A percentile compares a stretch with the other conserved stretches of the same genome.
Conservation (phyloP, 1,140 invertebrate genomes). For the Saccostrea cuccullata region DNA sequence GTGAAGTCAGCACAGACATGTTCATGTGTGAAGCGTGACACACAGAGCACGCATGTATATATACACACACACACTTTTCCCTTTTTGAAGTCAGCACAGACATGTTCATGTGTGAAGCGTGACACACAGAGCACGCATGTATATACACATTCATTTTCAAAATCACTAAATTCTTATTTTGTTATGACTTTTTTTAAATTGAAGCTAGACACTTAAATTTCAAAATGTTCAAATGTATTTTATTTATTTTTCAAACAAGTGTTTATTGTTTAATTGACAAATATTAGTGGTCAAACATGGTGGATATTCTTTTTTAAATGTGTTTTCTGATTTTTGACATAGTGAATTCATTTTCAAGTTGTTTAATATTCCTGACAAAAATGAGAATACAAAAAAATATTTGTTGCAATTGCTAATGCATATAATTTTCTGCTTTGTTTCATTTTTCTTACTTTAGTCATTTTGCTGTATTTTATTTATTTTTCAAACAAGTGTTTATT, state of each 20-base stretch:
- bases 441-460: neutral
- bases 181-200: neutral
- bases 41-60: conserved; percentile 8
- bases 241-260: no score
- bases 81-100: conserved; percentile 35
- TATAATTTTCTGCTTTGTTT: no score
- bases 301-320: no score
- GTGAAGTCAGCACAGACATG: no score
- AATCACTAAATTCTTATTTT: neutral
- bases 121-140: neutral
- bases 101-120: neutral
- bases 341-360: neutral
- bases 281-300: no score
- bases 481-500: no score
- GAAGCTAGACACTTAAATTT: neutral
- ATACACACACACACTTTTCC: neutral
- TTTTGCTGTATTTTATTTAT: neutral
- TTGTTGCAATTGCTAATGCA: no score
- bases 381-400: neutral
- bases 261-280: no score
- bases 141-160: neutral
- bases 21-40: conserved; percentile 5
- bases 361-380: neutral
- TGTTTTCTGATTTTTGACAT: neutral
- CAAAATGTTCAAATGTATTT: no score